A percentile compares a stretch with the other conserved stretches of the same genome.
phyloP scores from a whole-genome alignment of 2,797 vertebrate species.

The Peromyscus melanophrys region DNA sequence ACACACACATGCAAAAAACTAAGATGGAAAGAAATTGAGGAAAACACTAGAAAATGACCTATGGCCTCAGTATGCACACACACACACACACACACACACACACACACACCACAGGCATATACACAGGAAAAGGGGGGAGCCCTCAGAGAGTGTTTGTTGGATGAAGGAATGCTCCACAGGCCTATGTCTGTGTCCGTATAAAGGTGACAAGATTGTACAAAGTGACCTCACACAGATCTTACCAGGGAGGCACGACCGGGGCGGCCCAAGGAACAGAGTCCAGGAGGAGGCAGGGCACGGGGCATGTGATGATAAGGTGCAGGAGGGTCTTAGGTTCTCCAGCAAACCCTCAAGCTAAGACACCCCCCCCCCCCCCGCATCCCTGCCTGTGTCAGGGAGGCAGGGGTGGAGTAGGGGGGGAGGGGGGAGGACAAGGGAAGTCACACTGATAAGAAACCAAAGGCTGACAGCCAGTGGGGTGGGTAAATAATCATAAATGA shows the following conservation, averaged over 20 bases:
- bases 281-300: neutral
- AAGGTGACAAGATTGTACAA: neutral
- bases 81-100: neutral
- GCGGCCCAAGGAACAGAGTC: neutral
- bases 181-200: neutral
- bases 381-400: neutral
- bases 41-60: neutral
- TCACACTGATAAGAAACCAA: constrained; percentile 58
- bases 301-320: accelerated
- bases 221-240: neutral
- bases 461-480: constrained; percentile 74
- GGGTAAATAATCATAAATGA: constrained; percentile 87
- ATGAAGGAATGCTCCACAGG: neutral
- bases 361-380: neutral
- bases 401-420: neutral
- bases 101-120: neutral
- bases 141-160: neutral
- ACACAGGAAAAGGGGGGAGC: neutral
- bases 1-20: neutral
- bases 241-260: neutral
- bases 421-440: neutral
- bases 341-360: too few relatives aligned
- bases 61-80: neutral
- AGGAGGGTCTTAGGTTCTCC: neutral
- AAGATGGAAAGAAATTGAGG: neutral